A percentile compares a stretch with the other conserved stretches of the same genome.
phyloP scores from a whole-genome alignment of 2,113 vertebrate genomes.

The Otis tarda region DNA sequence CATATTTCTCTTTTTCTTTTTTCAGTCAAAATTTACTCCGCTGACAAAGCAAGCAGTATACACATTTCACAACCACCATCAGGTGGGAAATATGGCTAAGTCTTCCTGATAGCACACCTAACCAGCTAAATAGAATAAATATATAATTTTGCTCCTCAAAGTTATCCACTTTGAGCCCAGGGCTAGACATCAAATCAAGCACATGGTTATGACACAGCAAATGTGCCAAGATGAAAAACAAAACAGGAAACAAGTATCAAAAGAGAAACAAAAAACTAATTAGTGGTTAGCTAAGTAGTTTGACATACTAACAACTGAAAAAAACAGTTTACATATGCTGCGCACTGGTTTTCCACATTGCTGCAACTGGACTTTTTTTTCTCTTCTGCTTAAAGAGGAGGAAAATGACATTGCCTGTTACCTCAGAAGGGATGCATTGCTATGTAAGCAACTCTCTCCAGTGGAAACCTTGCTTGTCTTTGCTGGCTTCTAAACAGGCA shows the following conservation, averaged over 20 bases:
- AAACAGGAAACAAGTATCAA: not conserved
- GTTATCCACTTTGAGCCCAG: not conserved
- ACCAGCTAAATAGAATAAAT: not conserved
- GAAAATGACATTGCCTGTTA: not conserved
- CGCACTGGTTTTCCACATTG: not conserved
- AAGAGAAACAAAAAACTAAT: not conserved
- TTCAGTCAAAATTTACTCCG: not conserved
- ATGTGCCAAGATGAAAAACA: not conserved
- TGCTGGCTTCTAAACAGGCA: not conserved
- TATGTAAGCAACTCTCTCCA: not conserved
- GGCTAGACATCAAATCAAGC: not conserved
- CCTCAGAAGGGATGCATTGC: not conserved
- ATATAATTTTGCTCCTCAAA: not conserved
- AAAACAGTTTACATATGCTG: not conserved
- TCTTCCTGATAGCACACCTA: not conserved
- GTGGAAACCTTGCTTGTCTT: not conserved
- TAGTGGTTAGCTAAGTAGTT: constrained; percentile 21
- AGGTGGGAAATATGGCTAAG: not conserved
- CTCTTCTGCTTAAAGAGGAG: not conserved
- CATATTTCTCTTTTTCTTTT: not conserved
- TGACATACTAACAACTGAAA: not conserved
- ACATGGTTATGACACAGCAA: not conserved
- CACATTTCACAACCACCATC: not conserved
- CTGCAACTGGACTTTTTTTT: not conserved
- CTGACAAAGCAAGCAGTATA: not conserved